These are phyloP conservation scores for Caenorhabditis imperialis DNA, from an alignment of 2,888 invertebrate genomes.

Conservation along the genomic window DNA sequence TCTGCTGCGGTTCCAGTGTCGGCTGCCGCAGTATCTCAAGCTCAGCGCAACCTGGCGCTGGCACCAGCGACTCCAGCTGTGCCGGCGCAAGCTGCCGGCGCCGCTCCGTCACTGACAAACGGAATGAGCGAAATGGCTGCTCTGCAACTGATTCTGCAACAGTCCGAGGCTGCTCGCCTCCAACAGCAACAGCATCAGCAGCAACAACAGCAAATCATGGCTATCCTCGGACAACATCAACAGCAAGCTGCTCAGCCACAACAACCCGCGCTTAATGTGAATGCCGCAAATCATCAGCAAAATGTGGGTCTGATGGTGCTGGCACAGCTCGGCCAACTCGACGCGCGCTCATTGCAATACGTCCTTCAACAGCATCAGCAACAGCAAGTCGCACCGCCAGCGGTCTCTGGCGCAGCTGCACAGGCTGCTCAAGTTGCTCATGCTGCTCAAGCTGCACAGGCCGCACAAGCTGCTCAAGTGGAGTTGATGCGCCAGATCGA, in stretches of 20 bases:
- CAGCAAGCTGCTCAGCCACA: slow-evolving; percentile 34
- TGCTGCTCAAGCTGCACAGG: slow-evolving; percentile 5
- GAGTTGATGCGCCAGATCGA: too few relatives aligned
- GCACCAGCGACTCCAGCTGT: background rate
- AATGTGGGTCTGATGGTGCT: background rate
- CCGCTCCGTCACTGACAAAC: slow-evolving; percentile 45
- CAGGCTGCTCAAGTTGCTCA: too few relatives aligned
- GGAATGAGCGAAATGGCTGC: slow-evolving; percentile 41
- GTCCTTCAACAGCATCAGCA: background rate
- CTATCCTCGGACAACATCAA: slow-evolving; percentile 38
- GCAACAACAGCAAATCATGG: slow-evolving; percentile 16
- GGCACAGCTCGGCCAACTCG: background rate
- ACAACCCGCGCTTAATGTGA: too few relatives aligned
- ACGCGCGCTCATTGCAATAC: background rate
- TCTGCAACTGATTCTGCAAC: slow-evolving; percentile 20
- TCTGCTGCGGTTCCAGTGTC: slow-evolving; percentile 11
- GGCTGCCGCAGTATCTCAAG: slow-evolving; percentile 11
- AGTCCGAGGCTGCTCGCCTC: background rate
- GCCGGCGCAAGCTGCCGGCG: background rate
- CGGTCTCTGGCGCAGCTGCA: background rate
- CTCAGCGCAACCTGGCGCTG: background rate
- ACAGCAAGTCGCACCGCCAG: background rate
- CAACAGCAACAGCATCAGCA: slow-evolving; percentile 21
- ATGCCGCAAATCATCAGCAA: background rate
- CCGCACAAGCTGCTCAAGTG: too few relatives aligned